Evolutionary conservation across 1,140 invertebrate species (phyloP), one percentile per base, ranked within the genome.

Genomic region (Drosophila pseudoobscura): DNA sequence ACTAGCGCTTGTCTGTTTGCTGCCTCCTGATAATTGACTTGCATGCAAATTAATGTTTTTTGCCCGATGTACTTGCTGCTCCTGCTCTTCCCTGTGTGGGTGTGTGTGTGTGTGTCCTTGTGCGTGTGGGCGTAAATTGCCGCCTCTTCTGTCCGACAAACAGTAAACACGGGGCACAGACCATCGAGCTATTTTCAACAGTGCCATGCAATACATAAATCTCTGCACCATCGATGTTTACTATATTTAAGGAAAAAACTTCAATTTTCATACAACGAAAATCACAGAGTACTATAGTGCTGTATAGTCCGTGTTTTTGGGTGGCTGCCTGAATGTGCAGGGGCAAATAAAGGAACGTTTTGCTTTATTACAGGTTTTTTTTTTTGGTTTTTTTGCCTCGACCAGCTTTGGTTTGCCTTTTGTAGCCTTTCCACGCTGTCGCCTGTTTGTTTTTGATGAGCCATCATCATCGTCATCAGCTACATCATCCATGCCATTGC

Each of bases 41-140:
- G 82, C 80, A 84, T 79, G 80, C 82, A 84, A 87, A 84, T 84
- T 84, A 80, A 84, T 77, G 66, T 80, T 83, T 82, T 84, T 85
- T 80, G 51, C 66, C 53, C 50, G 47, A 41, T 20, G 39, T 15
- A 24, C 41, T 43, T 26, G 22, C 24, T 20, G 53, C 11, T 13
- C 6, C 26, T 43, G 22, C 11, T 13, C n/a, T 8, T 7, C 41
- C 41, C n/a, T 2, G n/a, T 54, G 50, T 60, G 17, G 17, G 17
- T 17, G 15, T 15, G 31, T 17, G 22, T 52, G 26, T 24, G 7
- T 2, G 29, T 64, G 49, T 39, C 17, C 41, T 17, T 64, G 15
- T 17, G 6, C 31, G 61, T 22, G 58, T 39, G 76, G 64, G 71
- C 64, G 77, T 44, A 75, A 75, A 80, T 75, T 75, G 68, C 73